Evolutionary conservation across 1,140 invertebrate species (phyloP), one percentile per base, ranked within the genome.

Genomic region (Magallana ariakensis): DNA sequence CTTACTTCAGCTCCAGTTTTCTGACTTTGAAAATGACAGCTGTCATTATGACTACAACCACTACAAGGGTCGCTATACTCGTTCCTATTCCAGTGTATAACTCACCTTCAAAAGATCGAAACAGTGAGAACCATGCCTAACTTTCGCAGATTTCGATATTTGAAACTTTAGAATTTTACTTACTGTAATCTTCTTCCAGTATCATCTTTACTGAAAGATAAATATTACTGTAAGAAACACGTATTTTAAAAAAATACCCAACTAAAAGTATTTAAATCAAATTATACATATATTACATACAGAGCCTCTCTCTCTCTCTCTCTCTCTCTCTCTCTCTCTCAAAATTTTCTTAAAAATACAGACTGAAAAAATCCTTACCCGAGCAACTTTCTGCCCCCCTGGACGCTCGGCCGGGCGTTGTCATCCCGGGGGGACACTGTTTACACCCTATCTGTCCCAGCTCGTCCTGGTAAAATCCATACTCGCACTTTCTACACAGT

Each of bases 361-460:
- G 2, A 46, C 5, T 2, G 2, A 46, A 46, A 33, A 46, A 46
- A 3, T 5, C 3, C 46, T 66, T 85, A 85, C 58, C 83, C 7
- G 57, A 60, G 54, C 83, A 85, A 10, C 58, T 60, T 7, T 15
- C 2, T 13, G 10, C 16, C 9, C 7, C 46, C 53, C 46, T 85
- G 10, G 83, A 66, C 4, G 57, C 83, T 66, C 57, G 53, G 8
- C 83, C 83, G 6, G 10, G 19, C 1, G 83, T 85, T n/a, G 83
- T 85, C 9, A 16, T 62, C 0, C 58, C 60, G 66, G 56, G 5
- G 9, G 83, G 83, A 66, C 83, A 85, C 7, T 10, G 13, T 19
- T 62, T 60, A 66, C 83, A 85, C 8, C 15, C 56, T 53, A 58
- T 85, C 83, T 85, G 83, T 9, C 58, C 83, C 22, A 66, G n/a